phyloP scores from a whole-genome alignment of 2,797 vertebrate species.

The Sebastes vulpes region DNA sequence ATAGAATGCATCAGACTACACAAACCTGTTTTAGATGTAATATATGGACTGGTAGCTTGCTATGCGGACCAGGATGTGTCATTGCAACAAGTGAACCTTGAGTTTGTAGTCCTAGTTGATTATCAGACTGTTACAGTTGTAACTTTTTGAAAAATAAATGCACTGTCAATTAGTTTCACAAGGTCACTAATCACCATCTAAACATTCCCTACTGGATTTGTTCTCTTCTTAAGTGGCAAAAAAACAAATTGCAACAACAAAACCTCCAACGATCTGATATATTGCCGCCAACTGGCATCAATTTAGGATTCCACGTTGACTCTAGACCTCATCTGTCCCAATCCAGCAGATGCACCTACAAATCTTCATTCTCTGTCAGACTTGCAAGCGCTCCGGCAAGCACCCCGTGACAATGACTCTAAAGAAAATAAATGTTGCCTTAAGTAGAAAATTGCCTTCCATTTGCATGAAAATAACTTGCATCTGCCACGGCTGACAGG shows the following conservation, averaged over 20 bases:
- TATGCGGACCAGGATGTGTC: conserved; percentile 7
- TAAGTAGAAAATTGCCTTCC: conserved; percentile 77
- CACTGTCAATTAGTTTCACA: background rate
- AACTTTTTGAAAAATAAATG: background rate
- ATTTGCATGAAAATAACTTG: conserved; percentile 87
- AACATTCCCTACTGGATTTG: background rate
- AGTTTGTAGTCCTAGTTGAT: background rate
- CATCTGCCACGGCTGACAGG: conserved; percentile 80
- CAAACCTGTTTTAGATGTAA: background rate
- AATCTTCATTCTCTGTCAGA: conserved; percentile 75
- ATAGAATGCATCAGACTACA: background rate
- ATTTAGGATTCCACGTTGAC: conserved; percentile 43
- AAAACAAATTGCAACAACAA: background rate
- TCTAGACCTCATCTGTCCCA: conserved; percentile 69
- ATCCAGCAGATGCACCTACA: conserved; percentile 79
- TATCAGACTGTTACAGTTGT: background rate
- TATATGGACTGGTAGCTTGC: background rate
- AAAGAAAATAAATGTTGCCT: conserved; percentile 83
- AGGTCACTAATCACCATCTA: background rate
- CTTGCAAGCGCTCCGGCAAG: conserved; percentile 43
- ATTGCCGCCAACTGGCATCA: conserved; percentile 49
- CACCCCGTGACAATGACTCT: conserved; percentile 72
- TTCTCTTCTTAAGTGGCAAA: background rate
- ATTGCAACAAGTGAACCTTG: conserved; percentile 67
- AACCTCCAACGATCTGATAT: background rate